Evolutionary conservation across 2,888 invertebrate species (phyloP).

Genomic region (Synergus umbraculus): DNA sequence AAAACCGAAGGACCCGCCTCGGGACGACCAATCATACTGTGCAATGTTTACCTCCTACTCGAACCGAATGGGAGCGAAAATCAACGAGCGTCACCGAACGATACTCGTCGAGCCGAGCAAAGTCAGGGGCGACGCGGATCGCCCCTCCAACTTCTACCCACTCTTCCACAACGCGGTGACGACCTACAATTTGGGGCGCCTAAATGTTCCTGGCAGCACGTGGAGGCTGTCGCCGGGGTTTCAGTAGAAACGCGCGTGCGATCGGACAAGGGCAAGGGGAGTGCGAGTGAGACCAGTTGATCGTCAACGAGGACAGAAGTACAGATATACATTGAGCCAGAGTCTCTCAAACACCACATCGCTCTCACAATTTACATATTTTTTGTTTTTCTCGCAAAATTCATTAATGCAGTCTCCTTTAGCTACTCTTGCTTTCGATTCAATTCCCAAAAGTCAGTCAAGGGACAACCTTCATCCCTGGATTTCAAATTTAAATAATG

Average conservation of each 20-base stretch:
- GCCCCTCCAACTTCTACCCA: slow-evolving; percentile 50
- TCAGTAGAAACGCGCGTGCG: slow-evolving; percentile 65
- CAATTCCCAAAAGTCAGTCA: background rate
- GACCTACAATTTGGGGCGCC: slow-evolving; percentile 75
- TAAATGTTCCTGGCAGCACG: slow-evolving; percentile 70
- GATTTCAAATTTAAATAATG: background rate
- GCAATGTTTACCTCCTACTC: slow-evolving; percentile 75
- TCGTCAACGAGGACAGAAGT: slow-evolving; percentile 21
- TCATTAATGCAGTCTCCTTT: background rate
- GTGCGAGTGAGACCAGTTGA: slow-evolving; percentile 42
- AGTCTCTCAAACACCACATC: slow-evolving; percentile 15
- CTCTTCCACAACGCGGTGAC: slow-evolving; percentile 61
- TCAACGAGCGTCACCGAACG: slow-evolving; percentile 66
- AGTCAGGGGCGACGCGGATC: slow-evolving; percentile 54
- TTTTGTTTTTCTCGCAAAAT: background rate
- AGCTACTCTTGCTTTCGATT: background rate
- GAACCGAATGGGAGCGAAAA: slow-evolving; percentile 64
- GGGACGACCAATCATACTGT: slow-evolving; percentile 74
- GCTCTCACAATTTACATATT: background rate
- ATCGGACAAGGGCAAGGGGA: slow-evolving; percentile 51
- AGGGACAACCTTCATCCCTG: background rate
- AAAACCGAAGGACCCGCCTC: slow-evolving; percentile 75
- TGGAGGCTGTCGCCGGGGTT: slow-evolving; percentile 74
- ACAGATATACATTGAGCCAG: slow-evolving; percentile 28
- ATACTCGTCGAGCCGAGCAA: slow-evolving; percentile 48